A percentile compares a stretch with the other conserved stretches of the same genome.
These are phyloP conservation scores for Sesamia nonagrioides DNA, from an alignment of 1,140 invertebrate genomes.

Conservation along the genomic window DNA sequence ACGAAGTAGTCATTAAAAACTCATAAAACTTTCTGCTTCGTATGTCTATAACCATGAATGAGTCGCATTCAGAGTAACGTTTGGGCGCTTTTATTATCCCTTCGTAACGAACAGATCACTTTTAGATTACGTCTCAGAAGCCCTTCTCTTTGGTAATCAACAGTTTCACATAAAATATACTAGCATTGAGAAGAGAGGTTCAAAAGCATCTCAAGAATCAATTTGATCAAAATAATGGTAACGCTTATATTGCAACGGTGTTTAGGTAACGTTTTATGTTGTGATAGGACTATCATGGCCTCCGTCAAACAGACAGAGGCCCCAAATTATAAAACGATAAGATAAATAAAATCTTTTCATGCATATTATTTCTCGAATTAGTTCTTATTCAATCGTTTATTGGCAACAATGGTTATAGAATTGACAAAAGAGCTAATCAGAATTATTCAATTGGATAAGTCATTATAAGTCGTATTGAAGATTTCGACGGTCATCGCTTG, in stretches of 20 bases:
- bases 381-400: constrained; percentile 31
- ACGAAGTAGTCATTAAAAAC: constrained; percentile 32
- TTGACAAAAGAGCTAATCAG: constrained; percentile 43
- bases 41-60: constrained; percentile 36
- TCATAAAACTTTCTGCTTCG: constrained; percentile 40
- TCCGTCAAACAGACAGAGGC: constrained; percentile 2
- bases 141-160: not conserved
- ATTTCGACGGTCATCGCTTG: constrained; percentile 30
- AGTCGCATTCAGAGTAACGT: constrained; percentile 16
- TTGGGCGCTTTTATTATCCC: constrained; percentile 23
- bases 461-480: constrained; percentile 34
- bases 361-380: constrained; percentile 25
- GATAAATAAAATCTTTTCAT: not conserved
- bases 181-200: not conserved
- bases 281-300: constrained; percentile 10
- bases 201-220: not conserved
- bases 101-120: constrained; percentile 9
- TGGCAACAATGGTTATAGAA: constrained; percentile 27
- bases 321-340: constrained; percentile 1
- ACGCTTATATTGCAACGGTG: not conserved
- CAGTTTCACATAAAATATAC: not conserved
- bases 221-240: not conserved
- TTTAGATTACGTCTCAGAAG: constrained; percentile 14
- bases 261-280: constrained; percentile 21
- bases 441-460: constrained; percentile 30